Base-by-base conservation (phyloP, 2,113 vertebrate genomes). In the Chitala chitala region DNA sequence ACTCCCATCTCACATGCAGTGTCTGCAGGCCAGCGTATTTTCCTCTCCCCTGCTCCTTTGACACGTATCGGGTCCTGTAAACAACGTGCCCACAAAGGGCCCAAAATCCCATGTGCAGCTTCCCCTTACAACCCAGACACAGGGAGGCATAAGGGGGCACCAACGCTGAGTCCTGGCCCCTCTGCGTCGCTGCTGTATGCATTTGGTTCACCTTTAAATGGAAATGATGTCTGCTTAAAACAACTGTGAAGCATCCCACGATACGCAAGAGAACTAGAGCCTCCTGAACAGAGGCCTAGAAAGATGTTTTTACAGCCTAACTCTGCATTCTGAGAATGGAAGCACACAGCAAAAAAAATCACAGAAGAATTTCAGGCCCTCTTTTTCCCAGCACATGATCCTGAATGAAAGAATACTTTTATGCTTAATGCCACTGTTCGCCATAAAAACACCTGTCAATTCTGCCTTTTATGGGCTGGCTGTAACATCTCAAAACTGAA, bases 31-130 rank as follows among this genome's bases (percentile, higher is more conserved):
- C 75, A 20, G 33, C 72, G 82, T 85, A 77, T 86, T 85, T 85
- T 86, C 86, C 85, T 87, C 85, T 87, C 20, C 40, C 58, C 84
- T 86, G 82, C 84, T 77, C 84, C 84, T 83, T 84, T 84, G 86
- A 88, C 86, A 88, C 82, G 89, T 86, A 82, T 84, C 82, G 84
- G 87, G 82, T 77, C 84, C 80, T 79, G 88, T 87, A 86, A 82
- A 84, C 66, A 55, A n/a, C 31, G 20, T 54, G 51, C 51, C 51
- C 51, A n/a, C 20, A n/a, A n/a, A 5, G 76, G 12, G 81, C 56
- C 82, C 85, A 84, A 87, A 86, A 87, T 80, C 81, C 82, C 83
- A 87, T 0, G 70, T 76, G 82, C 75, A 73, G 61, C 76, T 84
- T 86, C 83, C 84, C 36, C 17, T 75, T 75, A 71, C 74, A 75